A percentile compares a stretch with the other conserved stretches of the same genome.
These are phyloP conservation scores for Scrobipalpa atriplicella DNA, from an alignment of 2,888 invertebrate genomes.

Conservation along the genomic window DNA sequence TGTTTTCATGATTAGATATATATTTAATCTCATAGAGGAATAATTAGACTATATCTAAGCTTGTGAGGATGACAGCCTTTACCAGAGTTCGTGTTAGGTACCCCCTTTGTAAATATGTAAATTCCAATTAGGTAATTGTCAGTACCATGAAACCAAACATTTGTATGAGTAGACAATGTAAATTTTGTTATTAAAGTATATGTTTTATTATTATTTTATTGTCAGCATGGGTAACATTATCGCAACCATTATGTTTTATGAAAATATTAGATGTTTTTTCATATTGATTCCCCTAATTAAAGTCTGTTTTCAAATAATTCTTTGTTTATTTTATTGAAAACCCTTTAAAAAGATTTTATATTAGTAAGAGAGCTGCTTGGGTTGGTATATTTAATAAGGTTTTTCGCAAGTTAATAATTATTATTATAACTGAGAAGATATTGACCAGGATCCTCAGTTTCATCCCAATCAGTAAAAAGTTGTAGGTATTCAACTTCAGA, in stretches of 20 bases:
- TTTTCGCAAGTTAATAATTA: neutral
- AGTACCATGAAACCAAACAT: conserved; percentile 81
- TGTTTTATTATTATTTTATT: conserved; percentile 60
- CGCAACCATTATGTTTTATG: conserved; percentile 67
- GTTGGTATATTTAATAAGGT: neutral
- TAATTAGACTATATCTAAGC: neutral
- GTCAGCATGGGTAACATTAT: conserved; percentile 58
- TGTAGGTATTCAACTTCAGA: conserved; percentile 65
- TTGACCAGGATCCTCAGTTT: conserved; percentile 58
- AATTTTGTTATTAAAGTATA: conserved; percentile 71
- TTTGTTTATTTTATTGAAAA: conserved; percentile 38
- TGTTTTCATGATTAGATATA: conserved; percentile 1
- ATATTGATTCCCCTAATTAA: conserved; percentile 74
- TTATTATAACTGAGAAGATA: conserved; percentile 44
- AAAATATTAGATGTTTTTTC: conserved; percentile 64
- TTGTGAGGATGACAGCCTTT: conserved; percentile 53
- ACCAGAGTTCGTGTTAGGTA: conserved; percentile 65
- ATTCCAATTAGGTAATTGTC: conserved; percentile 75
- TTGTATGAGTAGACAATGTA: conserved; percentile 74
- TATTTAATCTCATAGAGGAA: conserved; percentile 4
- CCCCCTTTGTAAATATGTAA: conserved; percentile 79
- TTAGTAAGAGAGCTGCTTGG: neutral
- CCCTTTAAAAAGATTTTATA: neutral
- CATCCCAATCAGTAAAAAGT: conserved; percentile 71
- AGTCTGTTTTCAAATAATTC: conserved; percentile 70